phyloP scores from a whole-genome alignment of 2,888 invertebrate genomes.

The Spisula solida region DNA sequence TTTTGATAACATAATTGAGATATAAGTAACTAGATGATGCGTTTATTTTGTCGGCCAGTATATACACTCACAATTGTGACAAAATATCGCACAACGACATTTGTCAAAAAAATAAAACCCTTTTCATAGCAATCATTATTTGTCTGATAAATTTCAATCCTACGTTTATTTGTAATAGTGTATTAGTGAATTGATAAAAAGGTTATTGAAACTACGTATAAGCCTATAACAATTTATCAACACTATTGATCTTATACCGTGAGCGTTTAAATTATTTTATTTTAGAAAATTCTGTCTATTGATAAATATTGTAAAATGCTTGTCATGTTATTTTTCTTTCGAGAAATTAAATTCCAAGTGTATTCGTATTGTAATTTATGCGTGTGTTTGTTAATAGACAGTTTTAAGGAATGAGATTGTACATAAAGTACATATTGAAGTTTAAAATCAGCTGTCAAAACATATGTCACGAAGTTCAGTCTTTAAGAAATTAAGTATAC shows the following conservation, averaged over 20 bases:
- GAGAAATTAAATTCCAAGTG: neutral
- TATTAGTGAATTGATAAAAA: conserved; percentile 7
- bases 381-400: neutral
- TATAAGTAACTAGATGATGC: neutral
- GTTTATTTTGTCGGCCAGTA: too few relatives aligned
- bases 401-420: neutral
- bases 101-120: neutral
- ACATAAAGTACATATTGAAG: neutral
- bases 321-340: neutral
- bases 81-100: neutral
- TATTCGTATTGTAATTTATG: neutral
- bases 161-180: neutral
- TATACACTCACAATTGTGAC: neutral
- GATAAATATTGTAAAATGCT: neutral
- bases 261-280: neutral
- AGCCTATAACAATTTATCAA: neutral
- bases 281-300: neutral
- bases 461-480: neutral
- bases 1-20: neutral
- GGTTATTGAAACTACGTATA: neutral
- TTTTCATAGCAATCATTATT: neutral
- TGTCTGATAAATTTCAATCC: neutral
- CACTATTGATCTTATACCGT: neutral
- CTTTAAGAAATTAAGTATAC: neutral
- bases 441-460: neutral